Base-by-base conservation (phyloP, 2,113 vertebrate genomes). In the Pardalotus punctatus region DNA sequence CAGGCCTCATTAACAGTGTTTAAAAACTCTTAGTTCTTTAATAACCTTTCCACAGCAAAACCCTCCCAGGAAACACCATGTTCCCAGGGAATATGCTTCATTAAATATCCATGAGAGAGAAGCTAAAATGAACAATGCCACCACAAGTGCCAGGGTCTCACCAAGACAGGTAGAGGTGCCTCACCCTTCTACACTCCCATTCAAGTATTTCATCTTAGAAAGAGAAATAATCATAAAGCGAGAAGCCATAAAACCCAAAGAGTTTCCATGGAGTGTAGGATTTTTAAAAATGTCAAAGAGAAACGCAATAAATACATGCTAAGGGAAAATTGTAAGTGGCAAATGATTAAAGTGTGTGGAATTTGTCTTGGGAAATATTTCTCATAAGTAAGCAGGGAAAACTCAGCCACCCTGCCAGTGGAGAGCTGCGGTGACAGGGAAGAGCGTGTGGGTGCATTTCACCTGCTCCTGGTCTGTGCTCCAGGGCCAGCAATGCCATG, bases 101-200 rank as follows among this genome's bases (percentile, higher is more conserved):
- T 4, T 7, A 7, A 24, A 24, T 7, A n/a, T 0, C 50, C 48
- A 7, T 0, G 22, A 12, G 48, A 50, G 18, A 31, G 1, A 5
- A 42, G 33, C 23, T 50, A 3, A 11, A 70, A 31, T 0, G 24
- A 9, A 7, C 43, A 42, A 3, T 11, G 22, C 28, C 70, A 14
- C 29, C 48, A 47, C 60, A 28, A 36, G 21, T 11, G 18, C 35
- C 71, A 67, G 16, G 28, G 40, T 5, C 70, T 14, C 56, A 15
- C 24, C 43, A 12, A 19, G 21, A 27, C 64, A 54, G 42, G 15
- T 1, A 5, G 5, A 60, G 78, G 7, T 21, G 64, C 8, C 8
- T 35, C 43, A 22, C 29, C 38, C 18, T 36, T 6, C 76, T 4
- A 2, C 5, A 23, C 40, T 53, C 62, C 72, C 22, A 3, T 15